phyloP scores from a whole-genome alignment of 2,888 invertebrate species.

The Leptura quadrifasciata region DNA sequence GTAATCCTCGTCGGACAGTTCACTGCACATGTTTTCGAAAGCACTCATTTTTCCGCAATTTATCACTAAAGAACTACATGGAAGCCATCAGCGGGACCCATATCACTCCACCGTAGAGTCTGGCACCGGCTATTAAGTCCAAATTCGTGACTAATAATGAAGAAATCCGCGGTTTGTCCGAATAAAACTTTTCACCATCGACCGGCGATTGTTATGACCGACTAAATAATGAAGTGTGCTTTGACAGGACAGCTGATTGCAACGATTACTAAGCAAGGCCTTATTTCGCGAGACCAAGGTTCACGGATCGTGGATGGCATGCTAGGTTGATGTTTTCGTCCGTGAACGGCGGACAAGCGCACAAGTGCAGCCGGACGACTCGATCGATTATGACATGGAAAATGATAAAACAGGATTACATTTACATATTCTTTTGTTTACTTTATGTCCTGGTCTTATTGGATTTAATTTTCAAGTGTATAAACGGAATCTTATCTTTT shows the following conservation, averaged over 20 bases:
- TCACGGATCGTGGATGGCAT: constrained; percentile 49
- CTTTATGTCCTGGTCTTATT: too few species aligned
- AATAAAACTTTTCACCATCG: constrained; percentile 27
- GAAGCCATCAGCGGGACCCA: constrained; percentile 3
- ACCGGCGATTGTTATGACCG: constrained; percentile 29
- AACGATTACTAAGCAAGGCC: constrained; percentile 51
- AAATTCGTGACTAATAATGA: constrained; percentile 3
- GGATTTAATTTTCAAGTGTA: too few species aligned
- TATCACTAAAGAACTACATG: neutral
- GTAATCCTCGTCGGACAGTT: constrained; percentile 66
- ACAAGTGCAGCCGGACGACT: constrained; percentile 42
- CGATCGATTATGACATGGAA: constrained; percentile 41
- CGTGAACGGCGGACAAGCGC: constrained; percentile 54
- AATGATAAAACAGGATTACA: neutral
- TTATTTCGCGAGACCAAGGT: constrained; percentile 57
- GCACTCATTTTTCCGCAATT: constrained; percentile 61
- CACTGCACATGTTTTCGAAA: constrained; percentile 61
- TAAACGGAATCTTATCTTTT: too few species aligned
- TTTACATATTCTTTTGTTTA: too few species aligned
- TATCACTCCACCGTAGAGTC: constrained; percentile 6
- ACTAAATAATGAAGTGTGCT: constrained; percentile 46
- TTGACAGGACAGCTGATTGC: constrained; percentile 57
- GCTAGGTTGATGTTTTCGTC: constrained; percentile 39
- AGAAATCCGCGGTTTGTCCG: neutral
- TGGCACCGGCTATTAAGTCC: neutral